Conservation (phyloP, 2,888 invertebrate species). For the Autographa pulchrina region DNA sequence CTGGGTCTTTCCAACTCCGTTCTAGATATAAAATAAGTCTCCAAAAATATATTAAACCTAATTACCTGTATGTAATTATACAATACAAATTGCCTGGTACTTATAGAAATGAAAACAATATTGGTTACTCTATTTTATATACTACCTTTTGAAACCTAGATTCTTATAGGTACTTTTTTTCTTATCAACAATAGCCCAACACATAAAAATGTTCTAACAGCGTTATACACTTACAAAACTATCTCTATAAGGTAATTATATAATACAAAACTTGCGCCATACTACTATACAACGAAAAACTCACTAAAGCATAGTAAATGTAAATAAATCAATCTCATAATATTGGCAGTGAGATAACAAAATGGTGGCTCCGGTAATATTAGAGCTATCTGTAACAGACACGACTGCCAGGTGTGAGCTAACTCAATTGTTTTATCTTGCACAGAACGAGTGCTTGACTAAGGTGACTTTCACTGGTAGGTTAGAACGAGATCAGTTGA, state of each 20-base stretch:
- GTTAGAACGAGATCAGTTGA: neutral
- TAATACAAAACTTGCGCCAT: neutral
- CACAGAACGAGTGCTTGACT: slow-evolving; percentile 25
- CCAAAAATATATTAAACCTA: neutral
- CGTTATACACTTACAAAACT: too few species aligned
- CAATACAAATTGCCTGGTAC: neutral
- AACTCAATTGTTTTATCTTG: slow-evolving; percentile 43
- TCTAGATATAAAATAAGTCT: neutral
- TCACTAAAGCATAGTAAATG: neutral
- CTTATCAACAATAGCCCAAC: too few species aligned
- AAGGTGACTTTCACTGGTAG: neutral
- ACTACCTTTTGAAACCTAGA: too few species aligned
- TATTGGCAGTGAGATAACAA: neutral
- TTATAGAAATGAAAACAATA: neutral
- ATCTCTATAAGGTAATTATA: too few species aligned
- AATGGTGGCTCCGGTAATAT: neutral
- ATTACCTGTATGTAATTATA: neutral
- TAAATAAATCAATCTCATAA: neutral
- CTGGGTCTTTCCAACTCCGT: neutral
- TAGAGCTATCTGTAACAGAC: slow-evolving; percentile 28
- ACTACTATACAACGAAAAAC: neutral
- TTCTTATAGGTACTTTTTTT: too few species aligned
- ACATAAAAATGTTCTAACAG: too few species aligned
- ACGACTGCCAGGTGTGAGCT: slow-evolving; percentile 38
- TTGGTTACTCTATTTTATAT: too few species aligned